Evolutionary conservation across 2,888 invertebrate species (phyloP).

Genomic region (Hyposoter dolosus): DNA sequence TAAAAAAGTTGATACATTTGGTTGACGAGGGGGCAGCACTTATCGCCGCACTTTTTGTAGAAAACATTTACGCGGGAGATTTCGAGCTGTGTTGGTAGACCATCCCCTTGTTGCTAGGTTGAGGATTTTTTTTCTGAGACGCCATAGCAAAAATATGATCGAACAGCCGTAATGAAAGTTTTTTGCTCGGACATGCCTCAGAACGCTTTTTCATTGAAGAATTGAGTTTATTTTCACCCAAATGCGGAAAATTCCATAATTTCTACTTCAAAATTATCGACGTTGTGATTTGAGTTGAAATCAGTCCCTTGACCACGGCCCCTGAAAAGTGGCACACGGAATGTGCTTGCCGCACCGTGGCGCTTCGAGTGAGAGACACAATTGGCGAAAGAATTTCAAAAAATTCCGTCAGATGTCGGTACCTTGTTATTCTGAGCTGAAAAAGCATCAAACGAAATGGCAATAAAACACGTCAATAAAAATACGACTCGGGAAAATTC

Average conservation of each 20-base stretch:
- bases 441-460: not conserved
- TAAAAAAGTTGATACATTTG: not conserved
- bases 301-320: too few relatives aligned
- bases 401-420: not conserved
- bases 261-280: not conserved
- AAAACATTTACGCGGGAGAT: not conserved
- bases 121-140: not conserved
- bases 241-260: not conserved
- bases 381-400: not conserved
- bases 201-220: not conserved
- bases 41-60: not conserved
- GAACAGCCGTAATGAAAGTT: not conserved
- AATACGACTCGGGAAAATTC: not conserved
- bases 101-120: not conserved
- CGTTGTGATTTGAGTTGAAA: too few relatives aligned
- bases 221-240: not conserved
- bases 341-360: too few relatives aligned
- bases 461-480: not conserved
- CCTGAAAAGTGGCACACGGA: too few relatives aligned
- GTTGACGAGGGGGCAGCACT: conserved; percentile 4
- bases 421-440: not conserved
- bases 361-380: too few relatives aligned
- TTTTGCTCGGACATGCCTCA: not conserved
- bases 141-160: not conserved
- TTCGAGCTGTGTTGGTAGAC: not conserved